Evolutionary conservation across 2,888 invertebrate genomes (phyloP).

Genomic region (Gryllus longicercus): DNA sequence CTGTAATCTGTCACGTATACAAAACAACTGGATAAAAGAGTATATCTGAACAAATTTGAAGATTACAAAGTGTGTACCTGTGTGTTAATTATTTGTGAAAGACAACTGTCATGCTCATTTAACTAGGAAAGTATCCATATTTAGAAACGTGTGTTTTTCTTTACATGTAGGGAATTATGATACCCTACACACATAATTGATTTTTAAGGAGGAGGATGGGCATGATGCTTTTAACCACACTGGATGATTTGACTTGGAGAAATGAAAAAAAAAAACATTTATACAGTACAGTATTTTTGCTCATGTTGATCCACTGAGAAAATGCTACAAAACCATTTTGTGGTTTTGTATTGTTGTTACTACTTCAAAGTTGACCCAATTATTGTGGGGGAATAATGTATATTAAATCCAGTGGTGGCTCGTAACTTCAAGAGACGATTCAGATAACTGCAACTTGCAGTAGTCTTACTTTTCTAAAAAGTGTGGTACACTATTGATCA

Average conservation of each 20-base stretch:
- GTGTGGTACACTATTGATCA: no score
- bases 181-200: background rate
- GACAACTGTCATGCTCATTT: background rate
- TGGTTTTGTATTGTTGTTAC: slow-evolving; percentile 9
- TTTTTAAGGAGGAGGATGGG: slow-evolving; percentile 5
- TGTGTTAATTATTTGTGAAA: background rate
- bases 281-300: slow-evolving; percentile 9
- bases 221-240: background rate
- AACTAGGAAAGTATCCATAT: background rate
- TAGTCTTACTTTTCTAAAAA: no score
- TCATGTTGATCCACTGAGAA: slow-evolving; percentile 6
- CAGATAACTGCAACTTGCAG: background rate
- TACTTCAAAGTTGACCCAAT: background rate
- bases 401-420: slow-evolving; percentile 6
- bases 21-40: slow-evolving; percentile 2
- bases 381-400: slow-evolving; percentile 4
- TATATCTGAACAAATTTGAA: background rate
- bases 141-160: background rate
- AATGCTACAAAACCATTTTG: slow-evolving; percentile 3
- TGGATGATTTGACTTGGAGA: background rate
- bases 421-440: background rate
- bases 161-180: background rate
- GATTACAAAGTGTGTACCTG: background rate
- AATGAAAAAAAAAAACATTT: background rate
- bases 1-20: background rate